Evolutionary conservation across 1,140 invertebrate genomes (phyloP), one percentile per base, ranked within the genome.

Genomic region (Limonius californicus): DNA sequence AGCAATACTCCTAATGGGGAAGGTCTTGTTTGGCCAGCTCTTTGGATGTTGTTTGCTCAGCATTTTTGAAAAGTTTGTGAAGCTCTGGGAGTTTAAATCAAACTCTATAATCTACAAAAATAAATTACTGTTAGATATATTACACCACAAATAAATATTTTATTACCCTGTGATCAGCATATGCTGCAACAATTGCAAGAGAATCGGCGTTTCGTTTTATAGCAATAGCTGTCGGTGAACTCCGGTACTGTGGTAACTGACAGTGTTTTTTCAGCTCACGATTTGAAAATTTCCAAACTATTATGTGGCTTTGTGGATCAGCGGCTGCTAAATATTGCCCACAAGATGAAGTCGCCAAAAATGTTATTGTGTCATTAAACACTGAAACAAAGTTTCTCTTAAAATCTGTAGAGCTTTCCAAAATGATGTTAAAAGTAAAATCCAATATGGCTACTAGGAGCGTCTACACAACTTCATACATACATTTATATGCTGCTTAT

Each of bases 151-250:
- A 60, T 21, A 14, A 43, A 47, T 42, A n/a, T n/a, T n/a, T n/a
- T 45, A 45, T 62, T 76, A 88, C 87, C 80, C 85, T 88, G 66
- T 87, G 85, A 80, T 91, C 86, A 1, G 88, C 80, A 77, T 90
- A 91, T 2, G 82, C 83, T 7, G 88, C 76, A 18, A 90, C 79
- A 4, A 91, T 71, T 64, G 79, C 81, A 7, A 82, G 76, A 0
- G 72, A 73, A 1, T 70, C 64, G 15, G 80, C 77, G 63, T 89
- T 82, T n/a, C n/a, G n/a, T n/a, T n/a, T n/a, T 7, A 91, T 76
- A 2, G 83, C 80, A 62, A 91, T 72, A 0, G 88, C 86, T 0
- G 87, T 88, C 0, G 85, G 82, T 21, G 83, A 74, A 53, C 81
- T 86, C 1, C 75, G 72, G 68, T 89, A 88, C n/a, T 79, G 84